Evolutionary conservation across 2,888 invertebrate species (phyloP).

Genomic region (Thereva nobilitata): DNA sequence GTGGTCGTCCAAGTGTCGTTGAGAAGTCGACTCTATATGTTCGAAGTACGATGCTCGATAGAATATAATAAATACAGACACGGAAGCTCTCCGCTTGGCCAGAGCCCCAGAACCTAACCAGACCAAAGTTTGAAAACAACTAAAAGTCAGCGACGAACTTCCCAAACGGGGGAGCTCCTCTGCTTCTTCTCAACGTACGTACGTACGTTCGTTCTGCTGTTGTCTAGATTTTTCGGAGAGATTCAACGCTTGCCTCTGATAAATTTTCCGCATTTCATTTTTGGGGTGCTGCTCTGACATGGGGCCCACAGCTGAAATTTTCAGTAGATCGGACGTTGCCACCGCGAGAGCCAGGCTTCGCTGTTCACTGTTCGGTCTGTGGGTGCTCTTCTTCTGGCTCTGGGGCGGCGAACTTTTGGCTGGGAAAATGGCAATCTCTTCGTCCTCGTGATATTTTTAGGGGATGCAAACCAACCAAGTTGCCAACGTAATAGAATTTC

Average conservation of each 20-base stretch:
- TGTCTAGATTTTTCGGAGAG: background rate
- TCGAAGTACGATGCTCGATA: slow-evolving; percentile 7
- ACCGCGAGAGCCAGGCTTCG: too few relatives aligned
- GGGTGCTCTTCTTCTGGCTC: too few relatives aligned
- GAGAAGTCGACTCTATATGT: background rate
- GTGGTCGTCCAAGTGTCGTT: background rate
- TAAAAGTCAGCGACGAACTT: slow-evolving; percentile 23
- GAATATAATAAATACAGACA: slow-evolving; percentile 2
- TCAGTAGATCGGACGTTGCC: too few relatives aligned
- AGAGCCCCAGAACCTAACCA: slow-evolving; percentile 26
- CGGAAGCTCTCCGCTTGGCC: slow-evolving; percentile 4
- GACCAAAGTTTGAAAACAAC: slow-evolving; percentile 32
- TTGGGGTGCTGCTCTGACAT: too few relatives aligned
- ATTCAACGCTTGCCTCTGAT: background rate
- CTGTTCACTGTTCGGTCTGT: too few relatives aligned
- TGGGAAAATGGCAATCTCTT: too few relatives aligned
- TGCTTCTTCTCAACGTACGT: slow-evolving; percentile 13
- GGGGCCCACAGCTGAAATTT: too few relatives aligned
- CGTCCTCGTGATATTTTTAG: too few relatives aligned
- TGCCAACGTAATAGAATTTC: too few relatives aligned
- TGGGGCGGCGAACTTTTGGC: too few relatives aligned
- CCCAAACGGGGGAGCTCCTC: slow-evolving; percentile 26
- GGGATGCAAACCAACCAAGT: too few relatives aligned
- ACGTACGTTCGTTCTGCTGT: slow-evolving; percentile 12
- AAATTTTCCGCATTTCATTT: slow-evolving; percentile 17